These are phyloP conservation scores for Actias luna DNA, from an alignment of 2,888 invertebrate genomes.

Conservation along the genomic window DNA sequence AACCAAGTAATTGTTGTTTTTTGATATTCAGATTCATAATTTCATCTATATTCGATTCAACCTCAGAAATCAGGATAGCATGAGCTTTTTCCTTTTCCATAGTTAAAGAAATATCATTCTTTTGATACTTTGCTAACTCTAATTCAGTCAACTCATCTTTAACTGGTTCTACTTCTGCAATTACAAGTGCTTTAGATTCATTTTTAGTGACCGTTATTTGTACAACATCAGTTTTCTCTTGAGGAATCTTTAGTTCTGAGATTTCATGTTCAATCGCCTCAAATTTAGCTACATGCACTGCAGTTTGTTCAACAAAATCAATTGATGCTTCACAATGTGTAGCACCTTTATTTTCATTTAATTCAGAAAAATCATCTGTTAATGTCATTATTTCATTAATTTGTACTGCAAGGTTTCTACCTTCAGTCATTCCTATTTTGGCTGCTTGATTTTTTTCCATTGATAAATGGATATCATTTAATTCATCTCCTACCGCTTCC, in stretches of 20 bases:
- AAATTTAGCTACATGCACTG: constrained; percentile 25
- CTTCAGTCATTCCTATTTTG: background rate
- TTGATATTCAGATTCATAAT: background rate
- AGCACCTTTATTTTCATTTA: background rate
- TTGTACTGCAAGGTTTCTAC: constrained; percentile 1
- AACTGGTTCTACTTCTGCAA: constrained; percentile 20
- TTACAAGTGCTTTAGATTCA: constrained; percentile 23
- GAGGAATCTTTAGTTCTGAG: constrained; percentile 23
- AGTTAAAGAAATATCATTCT: constrained; percentile 16
- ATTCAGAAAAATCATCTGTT: constrained; percentile 9
- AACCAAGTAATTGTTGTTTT: background rate
- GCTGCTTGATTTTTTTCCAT: constrained; percentile 4
- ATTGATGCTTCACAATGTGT: background rate
- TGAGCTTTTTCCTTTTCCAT: background rate
- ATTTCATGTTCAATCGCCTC: constrained; percentile 25
- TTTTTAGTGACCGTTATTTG: constrained; percentile 25
- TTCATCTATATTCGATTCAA: constrained; percentile 26
- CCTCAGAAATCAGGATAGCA: constrained; percentile 15
- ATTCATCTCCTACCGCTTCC: constrained; percentile 24
- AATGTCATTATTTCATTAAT: constrained; percentile 13
- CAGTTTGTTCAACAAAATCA: constrained; percentile 13
- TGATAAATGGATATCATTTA: constrained; percentile 13
- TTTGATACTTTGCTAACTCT: constrained; percentile 20
- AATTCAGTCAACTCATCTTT: constrained; percentile 28
- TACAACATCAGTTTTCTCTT: constrained; percentile 24